A percentile compares a stretch with the other conserved stretches of the same genome.
These are phyloP conservation scores for Lutjanus argentimaculatus DNA, from an alignment of 2,797 vertebrate species.

Conservation along the genomic window DNA sequence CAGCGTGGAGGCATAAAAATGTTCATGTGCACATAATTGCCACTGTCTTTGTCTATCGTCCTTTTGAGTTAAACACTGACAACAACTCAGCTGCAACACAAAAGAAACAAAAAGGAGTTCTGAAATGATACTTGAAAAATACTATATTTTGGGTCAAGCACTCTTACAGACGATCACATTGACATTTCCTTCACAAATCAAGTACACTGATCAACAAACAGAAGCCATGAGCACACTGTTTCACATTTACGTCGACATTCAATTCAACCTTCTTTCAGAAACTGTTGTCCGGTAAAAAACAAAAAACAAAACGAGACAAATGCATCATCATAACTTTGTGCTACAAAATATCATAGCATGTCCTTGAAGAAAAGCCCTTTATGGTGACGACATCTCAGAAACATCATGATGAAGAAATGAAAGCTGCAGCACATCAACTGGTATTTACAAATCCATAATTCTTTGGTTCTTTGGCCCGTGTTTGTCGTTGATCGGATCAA, in stretches of 20 bases:
- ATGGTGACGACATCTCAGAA: constrained; percentile 6
- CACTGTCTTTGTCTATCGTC: not conserved
- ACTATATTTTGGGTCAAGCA: constrained; percentile 53
- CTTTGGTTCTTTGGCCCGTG: constrained; percentile 32
- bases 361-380: constrained; percentile 53
- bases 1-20: too few species aligned
- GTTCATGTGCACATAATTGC: too few species aligned
- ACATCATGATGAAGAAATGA: constrained; percentile 1
- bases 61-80: not conserved
- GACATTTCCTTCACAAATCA: constrained; percentile 59
- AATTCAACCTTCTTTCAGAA: constrained; percentile 30
- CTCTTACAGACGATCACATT: constrained; percentile 48
- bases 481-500: not conserved
- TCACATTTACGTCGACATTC: constrained; percentile 53
- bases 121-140: constrained; percentile 59
- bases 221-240: constrained; percentile 12
- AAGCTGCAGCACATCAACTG: constrained; percentile 4
- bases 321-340: constrained; percentile 37
- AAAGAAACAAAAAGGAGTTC: not conserved
- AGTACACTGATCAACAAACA: constrained; percentile 23
- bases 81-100: not conserved
- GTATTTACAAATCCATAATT: constrained; percentile 11
- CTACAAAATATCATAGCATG: not conserved
- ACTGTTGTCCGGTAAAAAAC: not conserved
- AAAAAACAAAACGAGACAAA: not conserved